Percentiles rank a stretch among this genome's conserved stretches.
Conservation (phyloP, 2,888 invertebrate genomes). For the Halocaridina rubra region DNA sequence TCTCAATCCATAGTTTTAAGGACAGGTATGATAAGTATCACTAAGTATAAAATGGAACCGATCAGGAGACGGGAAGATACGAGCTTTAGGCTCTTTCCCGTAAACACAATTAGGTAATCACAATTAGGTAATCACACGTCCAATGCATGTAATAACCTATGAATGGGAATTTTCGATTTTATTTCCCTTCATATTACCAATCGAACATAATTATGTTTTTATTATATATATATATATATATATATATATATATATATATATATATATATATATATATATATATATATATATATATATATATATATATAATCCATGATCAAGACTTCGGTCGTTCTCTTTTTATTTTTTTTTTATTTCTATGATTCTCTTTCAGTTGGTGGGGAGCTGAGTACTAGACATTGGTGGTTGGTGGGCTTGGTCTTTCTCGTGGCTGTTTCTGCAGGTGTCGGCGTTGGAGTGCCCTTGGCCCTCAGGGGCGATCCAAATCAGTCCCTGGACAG, state of each 20-base stretch:
- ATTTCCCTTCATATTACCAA: too few relatives aligned
- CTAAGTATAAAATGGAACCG: too few relatives aligned
- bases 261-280: neutral
- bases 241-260: neutral
- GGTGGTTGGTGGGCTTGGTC: conserved; percentile 66
- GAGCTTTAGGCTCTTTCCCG: too few relatives aligned
- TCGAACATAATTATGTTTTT: neutral
- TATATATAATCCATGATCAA: neutral
- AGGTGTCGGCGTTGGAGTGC: conserved; percentile 62
- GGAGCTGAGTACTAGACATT: conserved; percentile 59
- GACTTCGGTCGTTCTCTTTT: neutral
- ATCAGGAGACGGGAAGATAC: too few relatives aligned
- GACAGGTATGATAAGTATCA: too few relatives aligned
- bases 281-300: conserved; percentile 6
- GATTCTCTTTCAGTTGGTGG: conserved; percentile 30
- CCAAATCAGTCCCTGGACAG: conserved; percentile 71
- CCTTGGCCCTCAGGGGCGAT: conserved; percentile 51
- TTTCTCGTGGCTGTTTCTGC: conserved; percentile 66
- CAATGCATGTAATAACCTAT: too few relatives aligned
- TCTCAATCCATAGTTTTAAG: too few relatives aligned
- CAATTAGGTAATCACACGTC: too few relatives aligned
- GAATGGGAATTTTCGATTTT: too few relatives aligned
- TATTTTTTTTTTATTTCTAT: neutral
- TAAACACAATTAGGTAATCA: too few relatives aligned
- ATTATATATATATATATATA: neutral